These are phyloP conservation scores for Neoascia interrupta DNA, from an alignment of 2,888 invertebrate genomes.

Conservation along the genomic window DNA sequence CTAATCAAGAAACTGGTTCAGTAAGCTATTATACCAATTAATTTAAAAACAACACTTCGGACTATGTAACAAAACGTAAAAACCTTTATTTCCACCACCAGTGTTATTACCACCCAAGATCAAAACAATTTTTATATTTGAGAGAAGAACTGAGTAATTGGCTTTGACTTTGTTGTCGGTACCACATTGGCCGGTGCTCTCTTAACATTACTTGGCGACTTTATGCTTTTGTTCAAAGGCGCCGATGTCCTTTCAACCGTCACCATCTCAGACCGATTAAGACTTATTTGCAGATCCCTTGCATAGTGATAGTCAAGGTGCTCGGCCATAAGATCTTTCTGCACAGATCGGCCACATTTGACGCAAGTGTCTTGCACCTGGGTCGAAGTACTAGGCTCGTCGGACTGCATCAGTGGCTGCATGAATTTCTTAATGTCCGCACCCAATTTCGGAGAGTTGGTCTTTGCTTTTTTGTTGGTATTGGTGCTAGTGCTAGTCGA, in stretches of 20 bases:
- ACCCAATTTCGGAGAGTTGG: constrained; percentile 61
- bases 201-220: constrained; percentile 22
- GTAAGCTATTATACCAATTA: too few relatives aligned
- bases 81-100: background rate
- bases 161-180: constrained; percentile 26
- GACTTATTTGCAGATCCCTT: constrained; percentile 38
- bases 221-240: constrained; percentile 20
- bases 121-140: constrained; percentile 27
- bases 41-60: too few relatives aligned
- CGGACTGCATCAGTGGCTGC: constrained; percentile 40
- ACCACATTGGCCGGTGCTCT: constrained; percentile 3
- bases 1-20: too few relatives aligned
- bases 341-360: constrained; percentile 42
- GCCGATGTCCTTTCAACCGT: background rate
- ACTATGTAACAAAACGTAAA: background rate
- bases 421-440: constrained; percentile 52
- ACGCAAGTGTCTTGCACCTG: constrained; percentile 41
- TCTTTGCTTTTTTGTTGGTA: constrained; percentile 71
- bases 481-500: constrained; percentile 69
- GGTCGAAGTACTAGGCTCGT: constrained; percentile 38
- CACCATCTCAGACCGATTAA: constrained; percentile 47
- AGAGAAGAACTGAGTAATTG: constrained; percentile 54
- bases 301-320: constrained; percentile 60
- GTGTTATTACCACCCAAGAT: constrained; percentile 1
- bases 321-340: constrained; percentile 41